Evolutionary conservation across 2,113 vertebrate species (phyloP).

Genomic region (Fulmarus glacialis): DNA sequence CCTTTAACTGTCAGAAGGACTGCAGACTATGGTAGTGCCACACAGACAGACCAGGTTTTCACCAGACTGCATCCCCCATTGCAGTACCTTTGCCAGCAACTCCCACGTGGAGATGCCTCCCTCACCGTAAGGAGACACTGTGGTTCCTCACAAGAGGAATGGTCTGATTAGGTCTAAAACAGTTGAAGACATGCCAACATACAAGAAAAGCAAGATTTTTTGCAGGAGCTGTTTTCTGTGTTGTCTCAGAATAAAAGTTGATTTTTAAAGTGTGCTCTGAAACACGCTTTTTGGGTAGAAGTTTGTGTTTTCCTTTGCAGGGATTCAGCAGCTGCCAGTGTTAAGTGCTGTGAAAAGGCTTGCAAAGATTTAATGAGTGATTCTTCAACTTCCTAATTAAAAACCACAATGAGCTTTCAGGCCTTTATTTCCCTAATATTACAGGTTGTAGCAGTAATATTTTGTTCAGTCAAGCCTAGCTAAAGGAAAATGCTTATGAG

Average conservation of each 20-base stretch:
- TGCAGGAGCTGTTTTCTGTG: neutral
- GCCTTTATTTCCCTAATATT: neutral
- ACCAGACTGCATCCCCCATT: neutral
- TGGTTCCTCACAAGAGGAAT: neutral
- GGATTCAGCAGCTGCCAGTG: neutral
- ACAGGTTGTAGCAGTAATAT: constrained; percentile 41
- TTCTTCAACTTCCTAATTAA: constrained; percentile 48
- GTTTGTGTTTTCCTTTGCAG: neutral
- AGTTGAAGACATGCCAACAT: neutral
- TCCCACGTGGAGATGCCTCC: neutral
- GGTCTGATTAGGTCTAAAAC: neutral
- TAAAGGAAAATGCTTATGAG: constrained; percentile 48
- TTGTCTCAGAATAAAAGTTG: neutral
- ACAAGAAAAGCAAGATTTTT: neutral
- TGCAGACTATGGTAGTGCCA: too few relatives aligned
- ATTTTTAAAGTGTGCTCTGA: neutral
- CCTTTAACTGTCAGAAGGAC: neutral
- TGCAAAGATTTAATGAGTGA: neutral
- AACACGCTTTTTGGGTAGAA: neutral
- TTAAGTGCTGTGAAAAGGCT: neutral
- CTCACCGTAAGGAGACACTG: neutral
- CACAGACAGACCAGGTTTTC: neutral
- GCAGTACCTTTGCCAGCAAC: neutral
- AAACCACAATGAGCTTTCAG: constrained; percentile 23
- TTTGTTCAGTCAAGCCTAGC: constrained; percentile 55